phyloP scores from a whole-genome alignment of 2,113 vertebrate genomes.

The Sinocyclocheilus grahami region DNA sequence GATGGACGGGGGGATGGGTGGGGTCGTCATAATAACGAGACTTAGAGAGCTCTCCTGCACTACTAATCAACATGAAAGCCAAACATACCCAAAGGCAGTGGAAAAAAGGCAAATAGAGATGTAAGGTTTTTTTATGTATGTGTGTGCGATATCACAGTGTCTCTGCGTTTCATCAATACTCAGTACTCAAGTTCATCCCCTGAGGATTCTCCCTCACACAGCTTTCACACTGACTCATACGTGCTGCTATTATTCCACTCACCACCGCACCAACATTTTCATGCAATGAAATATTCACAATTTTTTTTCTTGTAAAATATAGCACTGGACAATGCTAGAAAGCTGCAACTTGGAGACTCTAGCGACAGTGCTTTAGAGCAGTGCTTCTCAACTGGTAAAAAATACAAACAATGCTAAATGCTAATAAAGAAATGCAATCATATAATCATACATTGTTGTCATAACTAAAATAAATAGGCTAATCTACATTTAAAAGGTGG shows the following conservation, averaged over 20 bases:
- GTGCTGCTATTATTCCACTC: slow-evolving; percentile 8
- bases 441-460: neutral
- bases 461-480: neutral
- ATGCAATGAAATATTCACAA: slow-evolving; percentile 3
- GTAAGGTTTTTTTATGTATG: neutral
- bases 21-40: slow-evolving; percentile 19
- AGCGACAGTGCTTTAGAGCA: neutral
- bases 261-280: neutral
- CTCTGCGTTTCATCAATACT: neutral
- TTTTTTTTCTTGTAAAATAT: neutral
- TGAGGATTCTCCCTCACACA: slow-evolving; percentile 3
- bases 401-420: neutral
- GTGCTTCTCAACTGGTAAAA: neutral
- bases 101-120: neutral
- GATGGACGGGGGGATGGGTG: slow-evolving; percentile 11
- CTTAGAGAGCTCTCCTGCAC: neutral
- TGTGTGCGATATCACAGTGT: slow-evolving; percentile 11
- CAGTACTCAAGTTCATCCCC: slow-evolving; percentile 3
- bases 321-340: neutral
- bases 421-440: neutral
- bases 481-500: too few relatives aligned
- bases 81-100: neutral
- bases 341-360: neutral
- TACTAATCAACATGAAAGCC: neutral
- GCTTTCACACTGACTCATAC: slow-evolving; percentile 32